Evolutionary conservation across 2,888 invertebrate genomes (phyloP).

Genomic region (Leucophenga montana): DNA sequence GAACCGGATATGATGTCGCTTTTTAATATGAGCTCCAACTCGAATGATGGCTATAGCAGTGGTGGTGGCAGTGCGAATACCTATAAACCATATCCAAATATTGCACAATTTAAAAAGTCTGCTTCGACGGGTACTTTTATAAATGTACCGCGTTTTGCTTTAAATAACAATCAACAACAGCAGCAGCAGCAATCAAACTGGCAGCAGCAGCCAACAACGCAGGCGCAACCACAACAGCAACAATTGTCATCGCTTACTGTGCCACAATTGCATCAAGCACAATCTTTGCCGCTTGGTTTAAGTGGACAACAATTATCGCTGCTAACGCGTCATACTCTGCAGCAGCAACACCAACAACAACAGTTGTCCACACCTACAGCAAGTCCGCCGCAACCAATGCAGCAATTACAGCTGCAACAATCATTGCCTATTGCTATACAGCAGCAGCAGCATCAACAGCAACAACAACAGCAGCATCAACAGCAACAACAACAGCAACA

Average conservation of each 20-base stretch:
- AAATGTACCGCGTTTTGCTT: constrained; percentile 58
- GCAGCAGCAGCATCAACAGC: constrained; percentile 37
- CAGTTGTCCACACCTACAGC: neutral
- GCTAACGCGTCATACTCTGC: constrained; percentile 46
- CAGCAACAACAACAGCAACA: constrained; percentile 45
- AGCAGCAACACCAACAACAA: constrained; percentile 52
- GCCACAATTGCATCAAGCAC: neutral
- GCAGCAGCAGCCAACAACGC: constrained; percentile 40
- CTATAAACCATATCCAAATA: constrained; percentile 68
- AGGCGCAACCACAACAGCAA: constrained; percentile 41
- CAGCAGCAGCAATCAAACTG: constrained; percentile 45
- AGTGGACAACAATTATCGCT: constrained; percentile 56
- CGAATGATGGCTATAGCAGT: constrained; percentile 49
- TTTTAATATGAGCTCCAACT: constrained; percentile 43
- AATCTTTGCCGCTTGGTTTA: constrained; percentile 52
- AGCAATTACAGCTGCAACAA: constrained; percentile 31
- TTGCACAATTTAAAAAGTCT: constrained; percentile 67
- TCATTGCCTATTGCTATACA: constrained; percentile 10
- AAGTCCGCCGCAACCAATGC: constrained; percentile 25
- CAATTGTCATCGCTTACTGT: constrained; percentile 39
- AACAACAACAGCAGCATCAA: constrained; percentile 40
- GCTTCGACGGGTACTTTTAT: constrained; percentile 69
- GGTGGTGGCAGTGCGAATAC: constrained; percentile 44
- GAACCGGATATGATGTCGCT: constrained; percentile 67
- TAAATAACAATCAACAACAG: constrained; percentile 40